These are phyloP conservation scores for Branchipolynoe longqiensis DNA, from an alignment of 2,888 invertebrate genomes.

Conservation along the genomic window DNA sequence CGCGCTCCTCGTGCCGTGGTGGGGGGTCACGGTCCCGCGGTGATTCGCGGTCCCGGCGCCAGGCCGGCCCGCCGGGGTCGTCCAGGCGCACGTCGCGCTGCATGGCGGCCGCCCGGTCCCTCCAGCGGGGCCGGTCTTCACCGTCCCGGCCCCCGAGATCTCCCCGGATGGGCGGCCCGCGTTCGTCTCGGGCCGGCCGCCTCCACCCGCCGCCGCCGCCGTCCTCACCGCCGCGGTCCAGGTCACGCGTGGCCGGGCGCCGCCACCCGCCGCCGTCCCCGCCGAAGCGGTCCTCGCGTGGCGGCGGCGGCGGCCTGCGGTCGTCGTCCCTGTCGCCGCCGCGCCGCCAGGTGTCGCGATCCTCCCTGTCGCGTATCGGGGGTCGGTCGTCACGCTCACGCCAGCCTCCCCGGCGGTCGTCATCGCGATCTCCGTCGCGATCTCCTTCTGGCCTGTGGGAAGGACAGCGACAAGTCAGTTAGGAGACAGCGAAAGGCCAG, in stretches of 20 bases:
- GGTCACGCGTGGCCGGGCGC: constrained; percentile 43
- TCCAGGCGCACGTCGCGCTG: constrained; percentile 30
- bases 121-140: constrained; percentile 23
- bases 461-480: no score
- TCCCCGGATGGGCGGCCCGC: constrained; percentile 52
- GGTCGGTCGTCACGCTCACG: constrained; percentile 36
- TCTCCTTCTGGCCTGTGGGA: constrained; percentile 51
- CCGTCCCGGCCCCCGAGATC: constrained; percentile 31
- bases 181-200: constrained; percentile 53
- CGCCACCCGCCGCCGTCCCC: constrained; percentile 63
- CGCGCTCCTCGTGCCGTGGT: constrained; percentile 58
- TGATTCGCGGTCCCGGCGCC: constrained; percentile 63
- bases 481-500: no score
- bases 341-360: constrained; percentile 57
- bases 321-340: not conserved
- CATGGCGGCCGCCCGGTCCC: not conserved
- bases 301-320: not conserved
- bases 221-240: constrained; percentile 63
- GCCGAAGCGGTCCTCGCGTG: not conserved
- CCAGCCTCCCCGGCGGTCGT: constrained; percentile 51
- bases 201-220: constrained; percentile 60
- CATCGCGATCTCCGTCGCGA: constrained; percentile 49
- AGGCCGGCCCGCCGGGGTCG: constrained; percentile 16
- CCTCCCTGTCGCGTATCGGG: constrained; percentile 53
- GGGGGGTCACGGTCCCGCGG: constrained; percentile 59